Evolutionary conservation across 2,113 vertebrate genomes (phyloP), one percentile per base, ranked within the genome.

Genomic region (Trochalopteron elliotii): DNA sequence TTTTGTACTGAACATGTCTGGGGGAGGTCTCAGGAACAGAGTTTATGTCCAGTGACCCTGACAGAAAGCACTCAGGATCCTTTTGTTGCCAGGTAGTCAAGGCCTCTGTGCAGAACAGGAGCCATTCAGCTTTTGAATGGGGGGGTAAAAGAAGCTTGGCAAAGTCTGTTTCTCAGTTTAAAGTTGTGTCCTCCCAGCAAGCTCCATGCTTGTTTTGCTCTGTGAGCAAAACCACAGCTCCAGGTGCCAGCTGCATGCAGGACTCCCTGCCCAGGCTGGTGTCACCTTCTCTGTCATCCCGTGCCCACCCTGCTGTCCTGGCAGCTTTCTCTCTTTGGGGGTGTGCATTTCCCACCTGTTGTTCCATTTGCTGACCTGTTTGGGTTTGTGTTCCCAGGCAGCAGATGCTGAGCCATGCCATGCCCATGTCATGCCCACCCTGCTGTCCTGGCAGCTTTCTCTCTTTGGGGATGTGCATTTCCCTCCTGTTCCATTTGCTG

Each of bases 321-420:
- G 52, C 70, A 69, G 49, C 24, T 72, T 60, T 35, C 74, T 49
- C 70, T 49, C 70, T 30, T 3, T 2, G 42, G 35, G 42, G 19
- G 4, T n/a, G 44, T 71, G 60, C 53, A 1, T 79, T 76, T 78
- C 53, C 44, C 1, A 0, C 7, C 60, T n/a, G n/a, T n/a, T 8
- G 6, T 31, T n/a, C 65, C 11, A 1, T 39, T 33, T 64, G 49
- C 91, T 97, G 81, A 98, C 59, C 68, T 84, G 33, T 95, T 70
- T 71, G 84, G 88, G 25, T 77, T 79, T 89, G 49, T 86, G 84
- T 91, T 76, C 50, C 23, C 96, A 99, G 99, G 24, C 99, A 99
- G 93, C 98, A 99, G 98, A 99, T 99, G 99, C 84, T 99, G 94
- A 99, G 99, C 96, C 37, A 39, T 39, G 37, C 37, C 37, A 39